Evolutionary conservation across 2,888 invertebrate species (phyloP).

Genomic region (Lasius fuliginosus): DNA sequence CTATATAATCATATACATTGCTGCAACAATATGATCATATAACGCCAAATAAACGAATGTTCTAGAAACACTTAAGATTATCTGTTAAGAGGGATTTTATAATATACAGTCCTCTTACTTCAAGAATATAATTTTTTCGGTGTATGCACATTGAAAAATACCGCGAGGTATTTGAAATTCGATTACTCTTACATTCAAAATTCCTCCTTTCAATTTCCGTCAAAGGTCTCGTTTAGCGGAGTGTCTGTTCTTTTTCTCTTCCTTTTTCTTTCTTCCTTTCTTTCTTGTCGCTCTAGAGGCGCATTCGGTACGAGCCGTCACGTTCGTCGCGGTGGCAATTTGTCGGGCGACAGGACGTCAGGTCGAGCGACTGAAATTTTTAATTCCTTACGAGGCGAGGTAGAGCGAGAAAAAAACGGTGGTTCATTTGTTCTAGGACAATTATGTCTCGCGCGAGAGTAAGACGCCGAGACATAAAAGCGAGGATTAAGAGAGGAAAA

Average conservation of each 20-base stretch:
- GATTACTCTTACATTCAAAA: neutral
- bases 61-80: too few relatives aligned
- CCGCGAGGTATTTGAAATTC: constrained; percentile 11
- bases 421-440: constrained; percentile 65
- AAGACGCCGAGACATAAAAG: constrained; percentile 39
- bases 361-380: constrained; percentile 62
- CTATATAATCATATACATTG: too few relatives aligned
- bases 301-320: constrained; percentile 53
- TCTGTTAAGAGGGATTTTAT: too few relatives aligned
- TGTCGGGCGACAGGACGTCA: constrained; percentile 53
- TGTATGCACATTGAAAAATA: neutral
- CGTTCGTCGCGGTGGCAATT: constrained; percentile 61
- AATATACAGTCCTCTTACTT: too few relatives aligned
- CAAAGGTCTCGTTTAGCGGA: constrained; percentile 45
- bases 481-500: neutral
- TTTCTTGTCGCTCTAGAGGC: neutral
- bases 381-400: constrained; percentile 59
- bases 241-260: neutral
- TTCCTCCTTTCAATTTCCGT: constrained; percentile 27
- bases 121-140: too few relatives aligned
- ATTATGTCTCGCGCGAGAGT: constrained; percentile 57
- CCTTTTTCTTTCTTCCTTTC: neutral
- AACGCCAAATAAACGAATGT: too few relatives aligned
- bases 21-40: too few relatives aligned
- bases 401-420: constrained; percentile 28